These are phyloP conservation scores for Eumeta japonica DNA, from an alignment of 1,140 invertebrate species.

Conservation along the genomic window DNA sequence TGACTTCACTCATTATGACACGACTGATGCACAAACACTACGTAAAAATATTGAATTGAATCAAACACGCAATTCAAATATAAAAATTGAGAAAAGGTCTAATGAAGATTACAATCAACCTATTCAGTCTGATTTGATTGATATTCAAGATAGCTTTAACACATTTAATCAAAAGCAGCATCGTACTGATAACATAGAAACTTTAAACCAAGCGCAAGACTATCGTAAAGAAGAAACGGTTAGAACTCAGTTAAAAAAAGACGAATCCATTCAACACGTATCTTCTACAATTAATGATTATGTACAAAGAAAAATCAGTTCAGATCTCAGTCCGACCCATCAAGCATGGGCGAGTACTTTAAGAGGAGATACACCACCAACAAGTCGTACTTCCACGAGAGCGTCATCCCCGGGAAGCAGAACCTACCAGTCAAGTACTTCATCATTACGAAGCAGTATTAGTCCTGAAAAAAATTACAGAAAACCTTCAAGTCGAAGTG, in stretches of 20 bases:
- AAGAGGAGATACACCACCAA: slow-evolving; percentile 60
- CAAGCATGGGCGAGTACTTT: slow-evolving; percentile 70
- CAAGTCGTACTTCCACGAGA: slow-evolving; percentile 35
- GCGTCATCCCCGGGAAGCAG: slow-evolving; percentile 48
- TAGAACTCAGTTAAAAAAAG: slow-evolving; percentile 8
- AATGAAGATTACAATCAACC: slow-evolving; percentile 1
- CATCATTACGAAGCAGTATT: slow-evolving; percentile 49
- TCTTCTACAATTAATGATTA: slow-evolving; percentile 62
- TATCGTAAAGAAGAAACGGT: not conserved
- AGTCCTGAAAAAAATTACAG: slow-evolving; percentile 57
- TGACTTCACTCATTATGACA: slow-evolving; percentile 13
- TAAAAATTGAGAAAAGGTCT: slow-evolving; percentile 1
- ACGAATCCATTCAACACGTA: slow-evolving; percentile 17
- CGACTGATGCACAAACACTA: slow-evolving; percentile 7
- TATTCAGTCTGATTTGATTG: slow-evolving; percentile 1
- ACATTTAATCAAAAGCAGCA: no score
- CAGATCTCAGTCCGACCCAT: slow-evolving; percentile 66
- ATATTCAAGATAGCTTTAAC: no score
- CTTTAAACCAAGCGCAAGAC: no score
- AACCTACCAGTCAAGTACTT: slow-evolving; percentile 42
- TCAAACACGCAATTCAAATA: not conserved
- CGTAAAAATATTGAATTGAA: not conserved
- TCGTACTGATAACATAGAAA: no score
- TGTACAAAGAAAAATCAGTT: slow-evolving; percentile 59
- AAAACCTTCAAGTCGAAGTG: slow-evolving; percentile 35